Percentiles rank a stretch among this genome's conserved stretches.
These are phyloP conservation scores for Drosophila engyochracea DNA, from an alignment of 2,888 invertebrate genomes.

Conservation along the genomic window DNA sequence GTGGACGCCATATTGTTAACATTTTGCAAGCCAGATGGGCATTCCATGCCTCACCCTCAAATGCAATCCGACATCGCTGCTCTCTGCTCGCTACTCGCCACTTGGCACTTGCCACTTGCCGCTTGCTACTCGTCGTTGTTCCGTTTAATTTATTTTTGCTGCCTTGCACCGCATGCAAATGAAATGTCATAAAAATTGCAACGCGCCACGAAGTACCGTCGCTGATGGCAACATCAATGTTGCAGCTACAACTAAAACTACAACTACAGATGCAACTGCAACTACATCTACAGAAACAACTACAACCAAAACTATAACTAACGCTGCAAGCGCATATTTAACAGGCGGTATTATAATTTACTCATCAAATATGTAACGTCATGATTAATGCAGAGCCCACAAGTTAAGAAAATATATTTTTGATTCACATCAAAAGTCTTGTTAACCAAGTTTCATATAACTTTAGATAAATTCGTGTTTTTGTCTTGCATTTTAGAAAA, in stretches of 20 bases:
- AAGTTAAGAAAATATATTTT: background rate
- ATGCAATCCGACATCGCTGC: background rate
- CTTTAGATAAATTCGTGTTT: background rate
- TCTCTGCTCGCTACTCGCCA: background rate
- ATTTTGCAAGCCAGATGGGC: conserved; percentile 46
- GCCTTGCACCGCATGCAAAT: conserved; percentile 62
- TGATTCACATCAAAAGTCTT: background rate
- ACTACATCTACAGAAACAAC: background rate
- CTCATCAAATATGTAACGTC: conserved; percentile 2
- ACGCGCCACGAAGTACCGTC: conserved; percentile 49
- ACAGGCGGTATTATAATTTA: background rate
- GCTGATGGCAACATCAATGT: conserved; percentile 54
- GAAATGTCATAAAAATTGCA: conserved; percentile 72
- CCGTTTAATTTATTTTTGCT: conserved; percentile 68
- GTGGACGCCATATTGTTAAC: conserved; percentile 60
- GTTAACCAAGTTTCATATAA: background rate
- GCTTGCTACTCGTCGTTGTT: conserved; percentile 35
- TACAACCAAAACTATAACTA: background rate
- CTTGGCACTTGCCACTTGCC: background rate
- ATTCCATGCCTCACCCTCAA: background rate
- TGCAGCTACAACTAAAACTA: conserved; percentile 19
- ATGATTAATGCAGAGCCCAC: background rate
- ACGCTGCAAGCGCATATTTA: background rate
- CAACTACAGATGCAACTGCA: conserved; percentile 1
- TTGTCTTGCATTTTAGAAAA: background rate